phyloP scores from a whole-genome alignment of 2,797 vertebrate genomes.

The Mallotus villosus region DNA sequence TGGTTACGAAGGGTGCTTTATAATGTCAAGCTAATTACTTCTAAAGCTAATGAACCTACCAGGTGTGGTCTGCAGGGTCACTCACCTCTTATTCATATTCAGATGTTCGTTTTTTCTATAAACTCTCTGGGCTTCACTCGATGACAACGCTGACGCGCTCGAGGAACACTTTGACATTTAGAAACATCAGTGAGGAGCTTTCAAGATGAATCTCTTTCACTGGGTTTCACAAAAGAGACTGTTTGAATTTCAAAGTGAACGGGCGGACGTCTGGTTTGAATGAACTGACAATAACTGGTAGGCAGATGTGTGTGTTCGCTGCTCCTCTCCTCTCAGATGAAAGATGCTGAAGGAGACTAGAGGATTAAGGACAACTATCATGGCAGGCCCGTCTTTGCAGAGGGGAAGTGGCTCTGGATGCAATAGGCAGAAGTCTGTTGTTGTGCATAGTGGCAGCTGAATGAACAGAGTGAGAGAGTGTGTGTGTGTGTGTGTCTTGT shows the following conservation, averaged over 20 bases:
- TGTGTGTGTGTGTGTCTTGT: neutral
- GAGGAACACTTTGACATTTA: constrained; percentile 7
- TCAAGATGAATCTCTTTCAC: constrained; percentile 19
- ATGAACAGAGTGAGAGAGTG: too few species aligned
- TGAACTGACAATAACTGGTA: constrained; percentile 37
- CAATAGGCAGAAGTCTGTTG: neutral
- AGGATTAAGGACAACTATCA: constrained; percentile 9
- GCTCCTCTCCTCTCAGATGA: constrained; percentile 43
- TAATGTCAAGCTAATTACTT: too few species aligned
- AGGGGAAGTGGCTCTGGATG: neutral
- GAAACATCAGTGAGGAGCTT: constrained; percentile 11
- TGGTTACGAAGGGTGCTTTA: too few species aligned
- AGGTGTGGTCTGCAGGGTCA: constrained; percentile 2
- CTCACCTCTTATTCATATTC: neutral
- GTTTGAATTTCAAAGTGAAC: constrained; percentile 49
- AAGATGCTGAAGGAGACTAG: constrained; percentile 35
- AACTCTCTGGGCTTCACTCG: neutral
- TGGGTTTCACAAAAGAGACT: constrained; percentile 13
- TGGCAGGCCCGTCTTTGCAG: neutral
- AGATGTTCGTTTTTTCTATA: neutral
- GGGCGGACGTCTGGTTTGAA: constrained; percentile 33
- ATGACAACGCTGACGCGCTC: too few species aligned
- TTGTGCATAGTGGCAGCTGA: too few species aligned
- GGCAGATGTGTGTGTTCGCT: constrained; percentile 32
- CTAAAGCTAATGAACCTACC: neutral